A percentile compares a stretch with the other conserved stretches of the same genome.
Conservation (phyloP, 2,113 vertebrate genomes). For the Passer domesticus region DNA sequence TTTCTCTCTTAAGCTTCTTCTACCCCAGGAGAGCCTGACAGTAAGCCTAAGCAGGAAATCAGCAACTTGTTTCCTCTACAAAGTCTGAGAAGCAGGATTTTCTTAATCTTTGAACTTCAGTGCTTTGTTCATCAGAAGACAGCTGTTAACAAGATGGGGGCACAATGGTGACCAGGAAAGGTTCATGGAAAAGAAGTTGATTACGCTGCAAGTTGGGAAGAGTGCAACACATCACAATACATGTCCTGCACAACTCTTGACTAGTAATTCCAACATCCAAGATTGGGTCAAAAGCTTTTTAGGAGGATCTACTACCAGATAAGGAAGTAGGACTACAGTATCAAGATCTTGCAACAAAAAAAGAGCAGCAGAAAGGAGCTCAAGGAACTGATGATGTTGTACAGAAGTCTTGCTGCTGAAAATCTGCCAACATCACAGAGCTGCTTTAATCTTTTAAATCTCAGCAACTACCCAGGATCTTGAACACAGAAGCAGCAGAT, state of each 20-base stretch:
- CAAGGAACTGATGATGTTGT: not conserved
- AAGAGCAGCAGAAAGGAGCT: not conserved
- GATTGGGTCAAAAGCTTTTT: not conserved
- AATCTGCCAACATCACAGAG: not conserved
- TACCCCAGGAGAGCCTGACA: not conserved
- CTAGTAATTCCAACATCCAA: not conserved
- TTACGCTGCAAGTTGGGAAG: not conserved
- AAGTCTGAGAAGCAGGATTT: not conserved
- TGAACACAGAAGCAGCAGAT: not conserved
- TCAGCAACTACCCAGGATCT: not conserved
- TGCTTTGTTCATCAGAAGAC: not conserved
- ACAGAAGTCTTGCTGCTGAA: not conserved
- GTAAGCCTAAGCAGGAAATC: not conserved
- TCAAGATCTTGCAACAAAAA: not conserved
- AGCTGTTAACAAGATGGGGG: not conserved
- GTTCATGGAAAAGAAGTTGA: not conserved
- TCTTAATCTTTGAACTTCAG: not conserved
- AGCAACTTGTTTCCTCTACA: not conserved
- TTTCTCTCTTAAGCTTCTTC: not conserved
- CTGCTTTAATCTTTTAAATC: not conserved
- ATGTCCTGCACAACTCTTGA: not conserved
- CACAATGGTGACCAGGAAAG: not conserved
- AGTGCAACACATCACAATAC: not conserved
- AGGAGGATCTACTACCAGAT: not conserved
- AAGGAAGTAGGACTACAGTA: not conserved